Evolutionary conservation across 1,140 invertebrate species (phyloP).

Genomic region (Zaprionus lachaisei): DNA sequence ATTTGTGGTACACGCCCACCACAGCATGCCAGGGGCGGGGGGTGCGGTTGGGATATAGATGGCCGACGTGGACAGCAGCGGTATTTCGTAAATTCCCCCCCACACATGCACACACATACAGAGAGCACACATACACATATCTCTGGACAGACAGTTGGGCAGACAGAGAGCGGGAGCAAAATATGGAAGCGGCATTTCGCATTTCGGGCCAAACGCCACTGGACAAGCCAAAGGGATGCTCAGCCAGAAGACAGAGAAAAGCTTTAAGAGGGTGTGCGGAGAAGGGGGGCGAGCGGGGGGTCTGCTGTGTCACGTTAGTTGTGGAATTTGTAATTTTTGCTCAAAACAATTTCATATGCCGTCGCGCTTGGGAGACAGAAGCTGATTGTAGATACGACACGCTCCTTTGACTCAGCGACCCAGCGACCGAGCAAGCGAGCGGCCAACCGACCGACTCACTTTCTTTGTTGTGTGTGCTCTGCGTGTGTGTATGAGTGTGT

Average conservation of each 20-base stretch:
- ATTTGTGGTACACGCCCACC: constrained; percentile 44
- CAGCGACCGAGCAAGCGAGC: constrained; percentile 12
- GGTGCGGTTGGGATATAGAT: constrained; percentile 1
- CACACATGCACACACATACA: background rate
- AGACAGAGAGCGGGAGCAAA: background rate
- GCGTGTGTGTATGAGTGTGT: background rate
- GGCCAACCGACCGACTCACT: constrained; percentile 37
- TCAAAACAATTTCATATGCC: constrained; percentile 57
- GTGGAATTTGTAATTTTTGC: constrained; percentile 63
- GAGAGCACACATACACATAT: background rate
- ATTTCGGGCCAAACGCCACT: constrained; percentile 32
- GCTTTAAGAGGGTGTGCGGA: background rate
- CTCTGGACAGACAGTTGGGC: background rate
- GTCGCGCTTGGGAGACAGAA: constrained; percentile 51
- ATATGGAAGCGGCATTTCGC: constrained; percentile 24
- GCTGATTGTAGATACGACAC: constrained; percentile 68
- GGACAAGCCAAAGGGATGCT: constrained; percentile 7
- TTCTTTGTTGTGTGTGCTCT: constrained; percentile 41
- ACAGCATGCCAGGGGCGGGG: background rate
- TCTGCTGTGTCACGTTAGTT: constrained; percentile 44
- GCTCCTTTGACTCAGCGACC: constrained; percentile 57
- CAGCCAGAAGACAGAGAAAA: background rate
- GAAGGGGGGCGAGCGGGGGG: background rate
- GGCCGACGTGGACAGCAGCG: constrained; percentile 42
- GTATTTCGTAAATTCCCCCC: constrained; percentile 29